Evolutionary conservation across 2,888 invertebrate species (phyloP).

Genomic region (Ophonus ardosiacus): DNA sequence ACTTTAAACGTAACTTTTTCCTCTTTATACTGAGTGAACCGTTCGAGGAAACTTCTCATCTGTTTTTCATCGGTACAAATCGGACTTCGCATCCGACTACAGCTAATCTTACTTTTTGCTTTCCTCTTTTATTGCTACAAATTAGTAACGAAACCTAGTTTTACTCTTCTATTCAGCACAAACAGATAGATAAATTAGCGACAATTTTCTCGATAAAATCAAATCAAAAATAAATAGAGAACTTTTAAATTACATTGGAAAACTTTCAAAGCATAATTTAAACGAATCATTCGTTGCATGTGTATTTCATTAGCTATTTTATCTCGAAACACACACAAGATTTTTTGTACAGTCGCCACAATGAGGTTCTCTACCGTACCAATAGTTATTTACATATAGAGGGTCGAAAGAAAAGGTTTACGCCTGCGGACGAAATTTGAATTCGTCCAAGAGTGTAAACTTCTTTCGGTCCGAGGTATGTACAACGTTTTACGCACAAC

Average conservation of each 20-base stretch:
- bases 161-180: constrained; percentile 7
- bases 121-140: constrained; percentile 32
- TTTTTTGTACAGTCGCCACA: no score
- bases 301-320: no score
- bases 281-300: no score
- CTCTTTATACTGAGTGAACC: constrained; percentile 42
- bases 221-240: not conserved
- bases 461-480: no score
- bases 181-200: constrained; percentile 26
- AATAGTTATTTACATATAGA: no score
- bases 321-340: no score
- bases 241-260: not conserved
- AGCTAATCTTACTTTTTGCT: constrained; percentile 41
- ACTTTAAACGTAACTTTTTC: constrained; percentile 57
- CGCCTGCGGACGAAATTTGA: no score
- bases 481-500: no score
- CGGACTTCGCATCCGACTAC: constrained; percentile 43
- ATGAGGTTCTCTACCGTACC: no score
- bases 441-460: no score
- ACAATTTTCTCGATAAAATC: not conserved
- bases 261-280: no score
- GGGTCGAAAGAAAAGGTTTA: no score
- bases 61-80: constrained; percentile 51
- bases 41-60: constrained; percentile 56
- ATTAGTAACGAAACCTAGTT: constrained; percentile 16